These are phyloP conservation scores for Cyclura pinguis DNA, from an alignment of 2,797 vertebrate species.

Conservation along the genomic window DNA sequence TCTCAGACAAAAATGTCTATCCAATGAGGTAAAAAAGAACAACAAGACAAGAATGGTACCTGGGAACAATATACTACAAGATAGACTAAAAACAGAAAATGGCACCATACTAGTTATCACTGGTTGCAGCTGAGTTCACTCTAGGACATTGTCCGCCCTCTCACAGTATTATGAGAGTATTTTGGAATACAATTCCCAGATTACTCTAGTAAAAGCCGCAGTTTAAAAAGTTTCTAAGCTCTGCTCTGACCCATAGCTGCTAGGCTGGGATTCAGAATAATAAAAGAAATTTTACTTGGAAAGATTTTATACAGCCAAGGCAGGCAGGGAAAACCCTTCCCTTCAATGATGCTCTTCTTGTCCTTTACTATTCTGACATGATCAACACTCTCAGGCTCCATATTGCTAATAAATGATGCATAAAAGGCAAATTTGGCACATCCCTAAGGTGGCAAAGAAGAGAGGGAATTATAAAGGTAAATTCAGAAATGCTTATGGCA, in stretches of 20 bases:
- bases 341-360: constrained; percentile 31
- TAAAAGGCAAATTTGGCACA: constrained; percentile 18
- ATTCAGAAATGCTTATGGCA: constrained; percentile 26
- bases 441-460: constrained; percentile 26
- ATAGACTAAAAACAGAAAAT: too few species aligned
- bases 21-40: too few species aligned
- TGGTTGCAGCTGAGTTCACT: too few species aligned
- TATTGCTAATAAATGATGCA: constrained; percentile 18
- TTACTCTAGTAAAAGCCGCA: background rate
- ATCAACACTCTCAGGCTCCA: background rate
- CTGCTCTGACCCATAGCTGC: background rate
- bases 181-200: background rate
- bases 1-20: too few species aligned
- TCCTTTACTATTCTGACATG: constrained; percentile 38
- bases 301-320: background rate
- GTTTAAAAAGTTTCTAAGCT: background rate
- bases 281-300: background rate
- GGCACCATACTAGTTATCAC: too few species aligned
- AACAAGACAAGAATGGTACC: too few species aligned
- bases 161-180: background rate
- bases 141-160: too few species aligned
- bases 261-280: background rate
- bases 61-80: too few species aligned
- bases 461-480: background rate
- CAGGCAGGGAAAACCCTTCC: background rate